Conservation (phyloP, 2,113 vertebrate species). For the Typhlomys cinereus region DNA sequence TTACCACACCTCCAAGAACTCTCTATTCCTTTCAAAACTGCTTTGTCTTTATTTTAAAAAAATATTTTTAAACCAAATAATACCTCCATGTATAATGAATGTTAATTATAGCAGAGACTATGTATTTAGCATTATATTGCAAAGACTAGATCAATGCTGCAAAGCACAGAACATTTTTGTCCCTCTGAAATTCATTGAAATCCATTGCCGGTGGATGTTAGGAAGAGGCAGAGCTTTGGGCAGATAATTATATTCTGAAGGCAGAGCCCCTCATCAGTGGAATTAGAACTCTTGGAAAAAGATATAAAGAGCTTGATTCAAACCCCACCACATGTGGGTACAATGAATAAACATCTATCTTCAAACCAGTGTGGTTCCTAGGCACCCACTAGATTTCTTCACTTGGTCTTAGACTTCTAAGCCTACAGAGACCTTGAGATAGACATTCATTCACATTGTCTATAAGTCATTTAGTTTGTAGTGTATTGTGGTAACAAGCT, state of each 20-base stretch:
- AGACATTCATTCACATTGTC: not conserved
- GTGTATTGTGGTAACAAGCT: not conserved
- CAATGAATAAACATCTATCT: not conserved
- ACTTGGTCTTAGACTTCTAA: not conserved
- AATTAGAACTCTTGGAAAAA: not conserved
- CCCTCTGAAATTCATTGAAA: not conserved
- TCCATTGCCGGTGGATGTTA: not conserved
- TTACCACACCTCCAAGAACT: not conserved
- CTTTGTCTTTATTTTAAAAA: not conserved
- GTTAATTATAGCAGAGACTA: not conserved
- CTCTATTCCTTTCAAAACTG: too few species aligned
- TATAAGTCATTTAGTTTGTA: not conserved
- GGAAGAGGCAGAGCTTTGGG: not conserved
- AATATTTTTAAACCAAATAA: not conserved
- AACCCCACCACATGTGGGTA: too few species aligned
- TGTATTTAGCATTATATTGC: not conserved
- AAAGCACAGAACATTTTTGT: not conserved
- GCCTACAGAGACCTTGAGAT: not conserved
- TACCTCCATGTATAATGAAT: not conserved
- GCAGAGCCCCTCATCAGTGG: not conserved
- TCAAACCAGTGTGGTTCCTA: not conserved
- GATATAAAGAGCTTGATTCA: not conserved
- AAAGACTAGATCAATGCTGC: not conserved
- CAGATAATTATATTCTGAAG: not conserved
- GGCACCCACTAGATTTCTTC: not conserved